Evolutionary conservation across 2,888 invertebrate species (phyloP), one percentile per base, ranked within the genome.

Genomic region (Diarsia rubi): DNA sequence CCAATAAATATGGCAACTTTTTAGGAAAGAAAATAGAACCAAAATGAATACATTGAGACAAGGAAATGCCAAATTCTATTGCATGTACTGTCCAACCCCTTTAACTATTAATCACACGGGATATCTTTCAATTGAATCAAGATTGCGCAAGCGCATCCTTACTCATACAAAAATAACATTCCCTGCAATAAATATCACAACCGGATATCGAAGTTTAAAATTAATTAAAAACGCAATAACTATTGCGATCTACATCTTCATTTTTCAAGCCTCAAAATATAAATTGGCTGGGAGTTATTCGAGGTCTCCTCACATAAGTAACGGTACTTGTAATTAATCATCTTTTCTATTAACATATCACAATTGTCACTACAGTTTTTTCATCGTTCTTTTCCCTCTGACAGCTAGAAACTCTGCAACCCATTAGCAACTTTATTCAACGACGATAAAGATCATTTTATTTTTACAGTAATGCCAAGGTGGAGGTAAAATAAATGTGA

Each of bases 291-390:
- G 60, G 44, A 82, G 62, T 47, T 60, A 69, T 71, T 66, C 69
- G 71, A 83, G 80, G 82, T 79, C 82, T 74, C 4, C 31, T 21
- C 19, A n/a, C 47, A 49, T 21, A 45, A 11, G 49, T 82, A 85
- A 76, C 79, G 65, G 85, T 84, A 21, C n/a, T 44, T 21, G 44
- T 54, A 45, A 82, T 85, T 82, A 76, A 80, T 82, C 74, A 73
- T 65, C 68, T 72, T 62, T 76, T 81, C 74, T 78, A 69, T 69
- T 67, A 79, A 82, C 80, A 78, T 66, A 81, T 76, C 72, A 76
- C 54, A 79, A 64, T 37, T 79, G 72, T 42, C 21, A 31, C 42
- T n/a, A 14, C 8, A 42, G 14, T 42, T 24, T 62, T 37, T 42
- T 14, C 37, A 60, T 12, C 5, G 24, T 24, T 14, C 1, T 27